phyloP scores from a whole-genome alignment of 2,888 invertebrate species.

The Euzetes globulus region DNA sequence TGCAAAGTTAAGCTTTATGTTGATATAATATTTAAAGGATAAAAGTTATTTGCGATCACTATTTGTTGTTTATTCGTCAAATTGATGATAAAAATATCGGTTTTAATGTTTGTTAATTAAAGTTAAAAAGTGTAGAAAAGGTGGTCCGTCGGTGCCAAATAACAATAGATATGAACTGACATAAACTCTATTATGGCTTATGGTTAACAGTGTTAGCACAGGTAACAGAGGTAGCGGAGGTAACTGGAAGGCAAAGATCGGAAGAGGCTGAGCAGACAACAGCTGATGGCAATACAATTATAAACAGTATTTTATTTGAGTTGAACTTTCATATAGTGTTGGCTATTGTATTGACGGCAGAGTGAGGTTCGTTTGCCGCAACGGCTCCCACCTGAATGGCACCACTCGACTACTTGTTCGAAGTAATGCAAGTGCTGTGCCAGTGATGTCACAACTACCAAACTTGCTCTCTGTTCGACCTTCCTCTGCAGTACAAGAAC shows the following conservation, averaged over 20 bases:
- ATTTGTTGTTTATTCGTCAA: too few relatives aligned
- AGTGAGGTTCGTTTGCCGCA: not conserved
- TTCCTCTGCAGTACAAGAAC: not conserved
- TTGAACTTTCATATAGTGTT: not conserved
- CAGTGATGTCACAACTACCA: not conserved
- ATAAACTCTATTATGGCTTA: not conserved
- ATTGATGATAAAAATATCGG: too few relatives aligned
- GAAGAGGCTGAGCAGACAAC: not conserved
- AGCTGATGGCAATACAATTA: not conserved
- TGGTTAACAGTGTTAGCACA: not conserved
- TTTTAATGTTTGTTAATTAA: too few relatives aligned
- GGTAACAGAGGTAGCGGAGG: not conserved
- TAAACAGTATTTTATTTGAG: not conserved
- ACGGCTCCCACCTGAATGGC: slow-evolving; percentile 25
- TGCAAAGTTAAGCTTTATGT: too few relatives aligned
- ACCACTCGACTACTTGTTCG: not conserved
- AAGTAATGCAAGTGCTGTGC: not conserved
- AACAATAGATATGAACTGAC: not conserved
- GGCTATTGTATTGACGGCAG: not conserved
- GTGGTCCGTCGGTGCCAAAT: not conserved
- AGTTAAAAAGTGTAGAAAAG: too few relatives aligned
- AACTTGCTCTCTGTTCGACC: not conserved
- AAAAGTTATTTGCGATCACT: too few relatives aligned
- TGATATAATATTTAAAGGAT: too few relatives aligned
- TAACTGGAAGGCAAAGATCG: not conserved